Evolutionary conservation across 1,140 invertebrate genomes (phyloP), one percentile per base, ranked within the genome.

Genomic region (Drosophila santomea): DNA sequence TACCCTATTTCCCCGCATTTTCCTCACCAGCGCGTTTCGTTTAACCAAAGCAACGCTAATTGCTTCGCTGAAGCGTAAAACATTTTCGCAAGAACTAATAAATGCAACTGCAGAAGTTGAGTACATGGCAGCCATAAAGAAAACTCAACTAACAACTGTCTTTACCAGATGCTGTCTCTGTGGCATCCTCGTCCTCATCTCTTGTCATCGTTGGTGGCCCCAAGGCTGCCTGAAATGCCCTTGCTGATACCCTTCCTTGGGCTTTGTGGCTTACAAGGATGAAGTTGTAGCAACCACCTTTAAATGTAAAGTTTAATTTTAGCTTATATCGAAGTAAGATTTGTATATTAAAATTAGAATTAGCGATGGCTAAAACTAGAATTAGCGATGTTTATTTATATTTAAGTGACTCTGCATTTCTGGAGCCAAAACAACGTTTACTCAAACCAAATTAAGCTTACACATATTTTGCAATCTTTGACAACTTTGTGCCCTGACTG

Each of bases 11-110:
- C 1, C 11, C 12, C 11, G 25, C 1, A 28, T 2, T 15, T 23
- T 11, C 17, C 11, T 41, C 50, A 50, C 32, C 32, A 32, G 0
- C 32, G 39, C 36, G 36, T 32, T 14, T 43, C 14, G 4, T 8
- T 8, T 41, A 11, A 35, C 20, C 41, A 15, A 35, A 15, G 62
- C 39, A 52, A 66, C 73, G 39, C 77, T 80, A 80, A 80, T 80
- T 80, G 71, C 68, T 47, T 35, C 39, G 44, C 69, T 79, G 52
- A 54, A 79, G 76, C 58, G 58, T 45, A 55, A 74, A 68, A 80
- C 41, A 59, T 80, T 50, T 80, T 80, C 69, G 50, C 55, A 59
- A 74, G 54, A 72, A 80, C 78, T 76, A 76, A 81, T 76, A 80
- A 76, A 72, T 72, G 64, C 78, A 67, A 59, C 78, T 58, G 55